Percentiles rank a stretch among this genome's conserved stretches.
Evolutionary conservation across 2,888 invertebrate species (phyloP).

Genomic region (Phyllotreta striolata): DNA sequence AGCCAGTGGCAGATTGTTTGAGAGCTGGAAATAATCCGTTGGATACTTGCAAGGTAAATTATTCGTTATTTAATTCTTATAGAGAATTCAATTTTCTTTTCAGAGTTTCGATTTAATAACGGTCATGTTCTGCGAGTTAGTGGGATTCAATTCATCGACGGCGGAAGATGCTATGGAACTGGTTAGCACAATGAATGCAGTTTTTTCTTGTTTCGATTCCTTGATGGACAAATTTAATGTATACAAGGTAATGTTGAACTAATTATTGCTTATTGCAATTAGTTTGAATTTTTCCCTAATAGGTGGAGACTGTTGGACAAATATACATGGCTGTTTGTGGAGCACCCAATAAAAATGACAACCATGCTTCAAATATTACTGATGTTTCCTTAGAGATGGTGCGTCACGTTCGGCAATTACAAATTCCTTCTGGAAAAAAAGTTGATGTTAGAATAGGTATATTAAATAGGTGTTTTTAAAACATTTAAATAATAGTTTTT

Average conservation of each 20-base stretch:
- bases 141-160: slow-evolving; percentile 67
- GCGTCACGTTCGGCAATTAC: slow-evolving; percentile 72
- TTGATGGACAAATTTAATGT: slow-evolving; percentile 85
- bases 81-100: slow-evolving; percentile 41
- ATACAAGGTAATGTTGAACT: slow-evolving; percentile 73
- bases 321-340: slow-evolving; percentile 93
- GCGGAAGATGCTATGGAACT: slow-evolving; percentile 76
- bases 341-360: slow-evolving; percentile 77
- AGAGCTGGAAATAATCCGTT: slow-evolving; percentile 78
- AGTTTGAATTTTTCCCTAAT: slow-evolving; percentile 36
- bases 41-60: slow-evolving; percentile 77
- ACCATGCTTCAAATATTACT: slow-evolving; percentile 80
- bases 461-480: slow-evolving; percentile 35
- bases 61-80: neutral
- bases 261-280: too few species aligned
- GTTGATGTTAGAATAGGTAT: slow-evolving; percentile 72
- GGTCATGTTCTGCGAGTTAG: slow-evolving; percentile 80
- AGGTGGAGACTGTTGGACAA: slow-evolving; percentile 95
- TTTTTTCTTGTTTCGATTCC: slow-evolving; percentile 85
- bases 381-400: slow-evolving; percentile 81
- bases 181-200: slow-evolving; percentile 84
- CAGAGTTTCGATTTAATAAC: slow-evolving; percentile 81
- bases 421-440: slow-evolving; percentile 66
- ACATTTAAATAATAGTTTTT: slow-evolving; percentile 1
- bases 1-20: slow-evolving; percentile 82